Percentiles rank a stretch among this genome's conserved stretches.
phyloP scores from a whole-genome alignment of 2,888 invertebrate species.

The Oxyscelio sp. region DNA sequence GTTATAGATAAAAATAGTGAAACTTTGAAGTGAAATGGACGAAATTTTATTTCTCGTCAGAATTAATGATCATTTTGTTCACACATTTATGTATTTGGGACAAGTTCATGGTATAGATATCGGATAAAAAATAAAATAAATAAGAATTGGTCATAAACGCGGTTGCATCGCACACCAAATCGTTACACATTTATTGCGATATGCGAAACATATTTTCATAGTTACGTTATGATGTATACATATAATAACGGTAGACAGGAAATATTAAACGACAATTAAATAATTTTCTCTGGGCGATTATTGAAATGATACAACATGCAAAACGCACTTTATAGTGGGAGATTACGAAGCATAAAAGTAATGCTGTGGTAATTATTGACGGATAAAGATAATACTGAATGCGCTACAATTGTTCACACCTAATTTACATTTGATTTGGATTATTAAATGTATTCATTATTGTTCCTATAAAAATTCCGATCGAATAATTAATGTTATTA shows the following conservation, averaged over 20 bases:
- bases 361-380: neutral
- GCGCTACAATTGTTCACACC: slow-evolving; percentile 9
- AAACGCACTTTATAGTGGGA: neutral
- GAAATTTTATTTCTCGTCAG: slow-evolving; percentile 24
- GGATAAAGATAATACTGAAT: slow-evolving; percentile 14
- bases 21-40: slow-evolving; percentile 33
- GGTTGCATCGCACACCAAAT: neutral
- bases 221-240: neutral
- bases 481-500: slow-evolving; percentile 67
- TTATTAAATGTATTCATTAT: slow-evolving; percentile 55
- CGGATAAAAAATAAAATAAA: slow-evolving; percentile 29
- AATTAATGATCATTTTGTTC: slow-evolving; percentile 41
- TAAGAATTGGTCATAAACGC: neutral
- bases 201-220: neutral
- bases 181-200: neutral
- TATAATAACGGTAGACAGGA: neutral
- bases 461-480: slow-evolving; percentile 60
- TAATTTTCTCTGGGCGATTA: neutral
- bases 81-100: slow-evolving; percentile 47
- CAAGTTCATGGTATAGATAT: slow-evolving; percentile 29
- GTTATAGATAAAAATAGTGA: slow-evolving; percentile 40
- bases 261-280: neutral
- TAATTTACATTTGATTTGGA: slow-evolving; percentile 45
- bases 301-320: neutral
- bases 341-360: neutral